Conservation (phyloP, 1,140 invertebrate genomes). For the Trichonephila clavipes region DNA sequence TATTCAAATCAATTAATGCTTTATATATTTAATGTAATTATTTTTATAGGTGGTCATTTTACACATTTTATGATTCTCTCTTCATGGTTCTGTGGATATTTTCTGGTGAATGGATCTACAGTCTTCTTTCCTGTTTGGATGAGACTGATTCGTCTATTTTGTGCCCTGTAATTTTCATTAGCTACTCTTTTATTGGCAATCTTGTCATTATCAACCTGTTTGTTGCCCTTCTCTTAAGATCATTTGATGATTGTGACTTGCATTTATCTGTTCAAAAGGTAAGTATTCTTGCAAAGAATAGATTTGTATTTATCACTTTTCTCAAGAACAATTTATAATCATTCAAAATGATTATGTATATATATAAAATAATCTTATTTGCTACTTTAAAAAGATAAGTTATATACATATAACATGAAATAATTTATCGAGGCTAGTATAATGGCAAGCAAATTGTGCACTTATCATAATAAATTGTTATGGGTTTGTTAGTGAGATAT, state of each 20-base stretch:
- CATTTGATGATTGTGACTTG: conserved; percentile 14
- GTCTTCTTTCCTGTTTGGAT: not conserved
- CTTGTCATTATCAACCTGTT: conserved; percentile 46
- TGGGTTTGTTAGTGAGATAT: too few species aligned
- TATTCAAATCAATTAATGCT: too few species aligned
- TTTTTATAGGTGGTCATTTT: conserved; percentile 61
- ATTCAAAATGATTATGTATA: not conserved
- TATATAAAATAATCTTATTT: not conserved
- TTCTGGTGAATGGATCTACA: conserved; percentile 50
- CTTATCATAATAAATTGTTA: too few species aligned
- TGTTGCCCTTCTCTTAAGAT: conserved; percentile 48
- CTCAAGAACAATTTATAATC: not conserved
- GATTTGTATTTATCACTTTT: not conserved
- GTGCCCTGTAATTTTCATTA: conserved; percentile 45
- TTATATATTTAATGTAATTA: not conserved
- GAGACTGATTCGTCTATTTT: not conserved
- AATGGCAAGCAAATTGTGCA: too few species aligned
- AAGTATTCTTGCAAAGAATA: not conserved
- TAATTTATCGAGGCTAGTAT: too few species aligned
- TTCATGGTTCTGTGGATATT: conserved; percentile 59
- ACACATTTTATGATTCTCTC: conserved; percentile 37
- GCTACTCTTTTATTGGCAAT: conserved; percentile 44
- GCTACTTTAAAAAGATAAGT: not conserved
- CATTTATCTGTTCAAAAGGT: not conserved
- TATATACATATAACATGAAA: too few species aligned